These are phyloP conservation scores for Hemiprocne comata DNA, from an alignment of 2,113 vertebrate species.

Conservation along the genomic window DNA sequence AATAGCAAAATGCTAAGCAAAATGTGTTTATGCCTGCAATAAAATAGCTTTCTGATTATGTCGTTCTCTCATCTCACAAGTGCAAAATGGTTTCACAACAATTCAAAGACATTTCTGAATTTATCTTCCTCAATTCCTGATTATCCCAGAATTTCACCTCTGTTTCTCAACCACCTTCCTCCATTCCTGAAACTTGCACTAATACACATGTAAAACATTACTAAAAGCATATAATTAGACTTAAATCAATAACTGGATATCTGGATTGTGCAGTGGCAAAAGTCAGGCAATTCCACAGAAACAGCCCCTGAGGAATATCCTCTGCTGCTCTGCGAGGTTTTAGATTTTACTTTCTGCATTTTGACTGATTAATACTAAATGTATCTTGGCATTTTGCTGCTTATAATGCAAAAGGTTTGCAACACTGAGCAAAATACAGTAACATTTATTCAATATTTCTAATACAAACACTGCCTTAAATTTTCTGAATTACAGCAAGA, in stretches of 20 bases:
- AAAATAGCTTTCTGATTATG: not conserved
- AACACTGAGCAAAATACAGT: constrained; percentile 60
- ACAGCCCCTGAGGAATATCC: constrained; percentile 69
- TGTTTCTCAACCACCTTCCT: constrained; percentile 11
- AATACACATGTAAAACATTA: constrained; percentile 71
- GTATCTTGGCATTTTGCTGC: constrained; percentile 72
- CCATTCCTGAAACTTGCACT: constrained; percentile 48
- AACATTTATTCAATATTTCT: constrained; percentile 45
- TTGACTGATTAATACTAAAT: constrained; percentile 83
- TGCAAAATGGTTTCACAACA: not conserved
- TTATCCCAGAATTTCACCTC: not conserved
- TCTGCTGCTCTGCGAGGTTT: constrained; percentile 64
- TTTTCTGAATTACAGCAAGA: constrained; percentile 45
- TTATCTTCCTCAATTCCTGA: not conserved
- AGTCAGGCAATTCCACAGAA: constrained; percentile 72
- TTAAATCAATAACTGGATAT: constrained; percentile 77
- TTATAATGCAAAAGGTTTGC: constrained; percentile 73
- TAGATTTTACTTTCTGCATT: constrained; percentile 68
- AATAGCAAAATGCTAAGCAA: not conserved
- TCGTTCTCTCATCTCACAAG: not conserved
- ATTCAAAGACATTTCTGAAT: not conserved
- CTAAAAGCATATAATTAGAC: constrained; percentile 78
- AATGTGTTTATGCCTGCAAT: not conserved
- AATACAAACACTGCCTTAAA: constrained; percentile 50
- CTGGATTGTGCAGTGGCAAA: constrained; percentile 71